phyloP scores from a whole-genome alignment of 2,113 vertebrate genomes.

The Rattus rattus region DNA sequence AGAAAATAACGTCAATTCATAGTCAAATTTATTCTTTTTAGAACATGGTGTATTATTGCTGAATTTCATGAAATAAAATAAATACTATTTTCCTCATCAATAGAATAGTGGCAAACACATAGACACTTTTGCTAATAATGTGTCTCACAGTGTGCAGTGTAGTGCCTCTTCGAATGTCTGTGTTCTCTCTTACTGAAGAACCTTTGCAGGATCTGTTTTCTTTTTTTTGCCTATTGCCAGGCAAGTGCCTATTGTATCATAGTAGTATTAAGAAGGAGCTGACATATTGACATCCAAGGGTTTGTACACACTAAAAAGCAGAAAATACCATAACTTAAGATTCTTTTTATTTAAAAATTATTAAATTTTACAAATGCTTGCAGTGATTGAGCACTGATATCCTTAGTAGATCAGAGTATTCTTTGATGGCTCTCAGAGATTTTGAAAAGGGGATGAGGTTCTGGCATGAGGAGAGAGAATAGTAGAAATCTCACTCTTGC shows the following conservation, averaged over 20 bases:
- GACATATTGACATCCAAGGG: not conserved
- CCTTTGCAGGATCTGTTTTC: not conserved
- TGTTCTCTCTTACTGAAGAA: not conserved
- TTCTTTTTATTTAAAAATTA: not conserved
- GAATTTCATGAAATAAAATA: not conserved
- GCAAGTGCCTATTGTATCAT: not conserved
- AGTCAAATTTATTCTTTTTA: slow-evolving; percentile 15
- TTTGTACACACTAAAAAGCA: not conserved
- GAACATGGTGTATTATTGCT: not conserved
- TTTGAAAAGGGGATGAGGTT: not conserved
- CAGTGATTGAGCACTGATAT: not conserved
- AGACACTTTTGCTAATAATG: not conserved
- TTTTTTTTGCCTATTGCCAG: not conserved
- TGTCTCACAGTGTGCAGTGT: not conserved
- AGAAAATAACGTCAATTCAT: not conserved
- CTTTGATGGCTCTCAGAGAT: not conserved
- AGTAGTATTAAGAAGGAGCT: not conserved
- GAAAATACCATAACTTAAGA: not conserved
- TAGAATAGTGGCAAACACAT: not conserved
- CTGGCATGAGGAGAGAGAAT: too few species aligned
- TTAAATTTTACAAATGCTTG: not conserved
- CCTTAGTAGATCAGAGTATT: not conserved
- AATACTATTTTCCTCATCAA: not conserved
- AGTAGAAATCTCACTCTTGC: not conserved
- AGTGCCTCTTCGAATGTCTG: not conserved